Base-by-base conservation (phyloP, 2,888 invertebrate species). In the Asteroscopus sphinx region DNA sequence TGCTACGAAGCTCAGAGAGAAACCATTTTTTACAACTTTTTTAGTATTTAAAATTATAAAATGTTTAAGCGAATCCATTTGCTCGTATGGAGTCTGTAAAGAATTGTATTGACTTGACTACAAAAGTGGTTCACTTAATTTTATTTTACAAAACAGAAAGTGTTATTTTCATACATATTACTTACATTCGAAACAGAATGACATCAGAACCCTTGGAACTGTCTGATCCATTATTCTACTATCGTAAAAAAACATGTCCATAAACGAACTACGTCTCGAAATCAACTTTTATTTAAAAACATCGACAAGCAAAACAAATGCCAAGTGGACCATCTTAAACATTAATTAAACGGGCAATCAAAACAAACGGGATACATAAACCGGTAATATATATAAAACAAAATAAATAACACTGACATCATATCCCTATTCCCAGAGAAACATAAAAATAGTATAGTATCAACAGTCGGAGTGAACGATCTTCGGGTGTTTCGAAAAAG, bases 341-440 rank as follows among this genome's bases (percentile, higher is more conserved):
- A 48, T 64, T 74, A 64, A 76, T 60, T 68, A 68, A 68, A 73
- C 55, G 63, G 51, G 80, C 76, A 85, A 87, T 87, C 81, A 81
- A 82, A 87, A 82, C 81, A 85, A 85, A 86, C 84, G 83, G 83
- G 77, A 85, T 76, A 77, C 71, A 70, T 44, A 62, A 76, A 73
- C 75, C 69, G 72, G 72, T 75, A 63, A 63, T 48, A 63, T 48
- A 49, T 62, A 58, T 37, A 70, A 68, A 72, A 74, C 25, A 83
- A 81, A 79, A 80, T 68, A 73, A 77, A 80, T 71, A 73, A 77
- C 68, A 81, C 81, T 90, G 88, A 87, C 86, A 89, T 88, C 86
- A 87, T 85, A 89, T 84, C 86, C 86, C 86, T 89, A 87, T 91
- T 89, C 86, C 84, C 89, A 88, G 85, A 88, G 82, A 66, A n/a